Base-by-base conservation (phyloP, 2,113 vertebrate genomes). In the Macquaria australasica region DNA sequence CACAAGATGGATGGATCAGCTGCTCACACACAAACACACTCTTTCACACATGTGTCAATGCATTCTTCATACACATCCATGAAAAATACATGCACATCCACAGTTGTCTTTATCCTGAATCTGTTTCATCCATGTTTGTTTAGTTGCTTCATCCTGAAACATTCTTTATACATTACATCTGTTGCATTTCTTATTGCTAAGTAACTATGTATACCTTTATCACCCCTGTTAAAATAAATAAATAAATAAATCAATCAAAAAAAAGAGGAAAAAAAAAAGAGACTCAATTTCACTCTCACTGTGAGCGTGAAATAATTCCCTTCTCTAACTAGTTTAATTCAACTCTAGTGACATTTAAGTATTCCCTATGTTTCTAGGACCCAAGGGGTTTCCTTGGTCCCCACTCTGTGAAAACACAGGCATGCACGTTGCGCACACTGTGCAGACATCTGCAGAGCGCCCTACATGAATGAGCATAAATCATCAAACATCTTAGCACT, bases 381-480 rank as follows among this genome's bases (percentile, higher is more conserved):
- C 50, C 28, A 3, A 31, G 12, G 10, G 48, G 1, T 23, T 55
- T 20, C 68, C 25, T 4, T 3, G 39, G 37, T 12, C 31, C 21
- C 43, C 18, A 4, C n/a, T 9, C 6, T 51, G 51, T 20, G 12
- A 70, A 25, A 25, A 10, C 79, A 69, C 37, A 51, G 4, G 21
- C 73, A 51, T 37, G 45, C 41, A 70, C 39, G 31, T 45, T 56
- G 70, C 25, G 3, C 53, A 75, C 73, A 21, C 28, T 1, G 18
- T 56, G 50, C 50, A 39, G 28, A 63, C 74, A 31, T 82, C 55
- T 55, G 73, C 85, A 78, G 67, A 74, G 56, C 63, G 56, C 8
- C 18, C 45, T 1, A 51, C 50, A 23, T 16, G 21, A 41, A 51
- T 4, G 18, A 72, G 81, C 69, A 64, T 1, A 7, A 11, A 63